phyloP scores from a whole-genome alignment of 2,113 vertebrate genomes.

The Cyphomyrus plagiostoma region DNA sequence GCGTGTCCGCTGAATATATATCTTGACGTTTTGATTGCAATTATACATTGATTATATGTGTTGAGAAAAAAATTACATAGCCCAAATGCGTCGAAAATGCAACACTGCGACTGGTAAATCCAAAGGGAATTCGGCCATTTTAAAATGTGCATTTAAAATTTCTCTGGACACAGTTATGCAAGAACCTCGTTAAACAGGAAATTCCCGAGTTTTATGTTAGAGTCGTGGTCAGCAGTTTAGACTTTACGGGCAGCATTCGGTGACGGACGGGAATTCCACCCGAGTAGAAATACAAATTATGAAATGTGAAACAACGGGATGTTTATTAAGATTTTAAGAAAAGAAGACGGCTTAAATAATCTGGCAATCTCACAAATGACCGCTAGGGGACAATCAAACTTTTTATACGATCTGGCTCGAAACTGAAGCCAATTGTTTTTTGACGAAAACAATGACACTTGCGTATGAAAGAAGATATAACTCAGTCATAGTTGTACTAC shows the following conservation, averaged over 20 bases:
- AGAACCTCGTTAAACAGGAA: background rate
- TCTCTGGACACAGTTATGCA: background rate
- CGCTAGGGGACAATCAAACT: conserved; percentile 9
- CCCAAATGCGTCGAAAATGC: background rate
- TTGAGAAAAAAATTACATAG: background rate
- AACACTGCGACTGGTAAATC: background rate
- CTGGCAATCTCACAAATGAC: background rate
- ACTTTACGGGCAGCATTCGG: background rate
- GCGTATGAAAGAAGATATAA: background rate
- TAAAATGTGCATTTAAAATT: background rate
- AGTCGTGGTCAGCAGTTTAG: background rate
- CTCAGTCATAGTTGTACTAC: background rate
- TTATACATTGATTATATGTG: background rate
- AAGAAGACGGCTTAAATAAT: background rate
- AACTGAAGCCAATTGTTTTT: background rate
- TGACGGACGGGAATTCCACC: background rate
- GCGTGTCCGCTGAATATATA: background rate
- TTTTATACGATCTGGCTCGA: background rate
- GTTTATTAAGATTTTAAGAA: background rate
- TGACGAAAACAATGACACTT: background rate
- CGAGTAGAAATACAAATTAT: background rate
- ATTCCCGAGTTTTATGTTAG: background rate
- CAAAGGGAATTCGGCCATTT: background rate
- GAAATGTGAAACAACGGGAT: background rate
- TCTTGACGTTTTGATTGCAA: background rate